Base-by-base conservation (phyloP, 2,888 invertebrate genomes). In the Harpalus rubripes region DNA sequence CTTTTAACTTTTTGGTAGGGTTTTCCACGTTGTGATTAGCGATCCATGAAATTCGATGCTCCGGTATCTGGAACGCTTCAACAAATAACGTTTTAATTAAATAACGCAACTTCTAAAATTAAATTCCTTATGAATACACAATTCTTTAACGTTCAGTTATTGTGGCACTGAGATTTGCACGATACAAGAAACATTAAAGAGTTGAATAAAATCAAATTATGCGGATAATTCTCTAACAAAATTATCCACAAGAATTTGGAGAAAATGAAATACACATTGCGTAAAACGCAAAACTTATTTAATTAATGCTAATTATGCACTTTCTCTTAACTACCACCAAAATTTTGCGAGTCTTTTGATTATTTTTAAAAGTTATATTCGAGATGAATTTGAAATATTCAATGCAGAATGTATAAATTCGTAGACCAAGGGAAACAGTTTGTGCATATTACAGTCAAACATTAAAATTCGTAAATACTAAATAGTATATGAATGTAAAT, bases 121-220 rank as follows among this genome's bases (percentile, higher is more conserved):
- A 80, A 80, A 80, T 80, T 80, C 39, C 63, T 80, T 80, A 80
- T 80, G 61, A 80, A 80, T 80, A 80, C 61, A 80, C 41, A 61
- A 80, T 80, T 80, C 80, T 80, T 80, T 80, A 58, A 80, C 56
- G 26, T 22, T 79, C 58, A 79, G n/a, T 58, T 79, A 56, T 63
- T 63, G 26, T 22, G 63, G 63, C 12, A 61, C 16, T 18, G 16
- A 8, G 59, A 61, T 61, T 61, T 16, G 16, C 8, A 61, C 26
- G 68, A 39, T 39, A 12, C 32, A 68, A 68, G 68, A 68, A 68
- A 39, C 68, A n/a, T n/a, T 68, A 68, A 68, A 39, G 32, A 68
- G 68, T 15, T 39, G 32, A 68, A 68, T 63, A 26, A 63, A 63
- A 63, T 68, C 39, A 68, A 68, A 68, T 68, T 68, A 68, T 32